These are phyloP conservation scores for Enteromius afrohamiltoni DNA, from an alignment of 2,797 vertebrate species.

Conservation along the genomic window DNA sequence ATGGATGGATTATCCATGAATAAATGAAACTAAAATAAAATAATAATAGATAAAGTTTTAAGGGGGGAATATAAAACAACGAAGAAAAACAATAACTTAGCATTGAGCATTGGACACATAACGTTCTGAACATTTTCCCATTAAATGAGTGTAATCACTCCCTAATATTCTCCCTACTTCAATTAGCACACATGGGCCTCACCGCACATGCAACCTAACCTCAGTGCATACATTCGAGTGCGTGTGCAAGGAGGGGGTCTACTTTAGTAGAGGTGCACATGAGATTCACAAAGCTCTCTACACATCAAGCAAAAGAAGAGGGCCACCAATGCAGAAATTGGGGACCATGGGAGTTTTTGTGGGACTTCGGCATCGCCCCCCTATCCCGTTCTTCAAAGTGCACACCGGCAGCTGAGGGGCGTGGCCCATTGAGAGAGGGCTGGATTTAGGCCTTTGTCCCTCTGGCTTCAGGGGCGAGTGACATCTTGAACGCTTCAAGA, in stretches of 20 bases:
- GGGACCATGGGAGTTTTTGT: slow-evolving; percentile 55
- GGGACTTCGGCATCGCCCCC: slow-evolving; percentile 42
- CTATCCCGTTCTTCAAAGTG: slow-evolving; percentile 57
- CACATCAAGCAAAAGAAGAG: slow-evolving; percentile 48
- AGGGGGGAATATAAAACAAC: background rate
- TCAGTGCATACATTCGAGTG: slow-evolving; percentile 8
- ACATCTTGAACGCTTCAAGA: slow-evolving; percentile 98
- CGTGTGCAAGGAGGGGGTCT: slow-evolving; percentile 17
- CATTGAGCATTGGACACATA: background rate
- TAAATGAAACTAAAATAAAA: background rate
- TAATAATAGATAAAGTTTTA: background rate
- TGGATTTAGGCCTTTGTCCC: slow-evolving; percentile 82
- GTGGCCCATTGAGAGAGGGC: slow-evolving; percentile 52
- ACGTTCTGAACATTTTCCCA: background rate
- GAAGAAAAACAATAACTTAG: background rate
- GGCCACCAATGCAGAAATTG: slow-evolving; percentile 60
- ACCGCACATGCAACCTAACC: slow-evolving; percentile 22
- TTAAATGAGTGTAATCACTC: background rate
- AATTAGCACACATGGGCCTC: slow-evolving; percentile 35
- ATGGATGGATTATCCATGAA: too few relatives aligned
- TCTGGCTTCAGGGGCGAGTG: slow-evolving; percentile 92
- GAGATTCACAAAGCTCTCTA: slow-evolving; percentile 54
- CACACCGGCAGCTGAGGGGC: slow-evolving; percentile 50
- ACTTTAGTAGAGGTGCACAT: slow-evolving; percentile 54
- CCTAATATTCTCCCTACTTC: background rate